These are phyloP conservation scores for Chironomus tepperi DNA, from an alignment of 1,140 invertebrate species.

Conservation along the genomic window DNA sequence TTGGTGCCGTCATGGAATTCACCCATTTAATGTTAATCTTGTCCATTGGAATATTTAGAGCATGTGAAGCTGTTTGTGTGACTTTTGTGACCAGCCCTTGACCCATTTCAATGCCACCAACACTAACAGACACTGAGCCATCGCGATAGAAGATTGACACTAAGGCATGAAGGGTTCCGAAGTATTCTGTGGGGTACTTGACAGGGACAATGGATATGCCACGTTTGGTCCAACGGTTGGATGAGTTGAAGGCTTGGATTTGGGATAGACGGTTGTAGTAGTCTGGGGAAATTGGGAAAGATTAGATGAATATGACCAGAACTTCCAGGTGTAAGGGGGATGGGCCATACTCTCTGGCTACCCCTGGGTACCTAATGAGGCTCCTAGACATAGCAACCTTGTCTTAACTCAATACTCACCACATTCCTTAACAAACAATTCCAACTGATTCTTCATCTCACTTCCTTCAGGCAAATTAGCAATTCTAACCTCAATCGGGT, in stretches of 20 bases:
- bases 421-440: too few relatives aligned
- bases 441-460: not conserved
- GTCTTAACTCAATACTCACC: too few relatives aligned
- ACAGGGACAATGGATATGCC: slow-evolving; percentile 59
- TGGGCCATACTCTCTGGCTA: too few relatives aligned
- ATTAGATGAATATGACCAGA: too few relatives aligned
- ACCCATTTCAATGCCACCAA: slow-evolving; percentile 77
- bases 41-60: slow-evolving; percentile 60
- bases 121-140: slow-evolving; percentile 64
- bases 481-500: slow-evolving; percentile 23
- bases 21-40: slow-evolving; percentile 59
- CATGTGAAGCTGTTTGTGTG: slow-evolving; percentile 68
- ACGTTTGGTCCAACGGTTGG: slow-evolving; percentile 71
- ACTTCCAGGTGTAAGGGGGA: too few relatives aligned
- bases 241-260: too few relatives aligned
- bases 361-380: too few relatives aligned
- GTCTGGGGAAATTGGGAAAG: too few relatives aligned
- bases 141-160: slow-evolving; percentile 66
- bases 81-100: slow-evolving; percentile 69
- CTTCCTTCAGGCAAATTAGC: not conserved
- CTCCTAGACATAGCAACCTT: too few relatives aligned
- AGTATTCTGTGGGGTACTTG: slow-evolving; percentile 51
- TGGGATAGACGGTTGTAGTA: too few relatives aligned
- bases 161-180: slow-evolving; percentile 51
- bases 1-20: slow-evolving; percentile 55